Evolutionary conservation across 2,113 vertebrate species (phyloP), one percentile per base, ranked within the genome.

Genomic region (Coptodon rendalli): DNA sequence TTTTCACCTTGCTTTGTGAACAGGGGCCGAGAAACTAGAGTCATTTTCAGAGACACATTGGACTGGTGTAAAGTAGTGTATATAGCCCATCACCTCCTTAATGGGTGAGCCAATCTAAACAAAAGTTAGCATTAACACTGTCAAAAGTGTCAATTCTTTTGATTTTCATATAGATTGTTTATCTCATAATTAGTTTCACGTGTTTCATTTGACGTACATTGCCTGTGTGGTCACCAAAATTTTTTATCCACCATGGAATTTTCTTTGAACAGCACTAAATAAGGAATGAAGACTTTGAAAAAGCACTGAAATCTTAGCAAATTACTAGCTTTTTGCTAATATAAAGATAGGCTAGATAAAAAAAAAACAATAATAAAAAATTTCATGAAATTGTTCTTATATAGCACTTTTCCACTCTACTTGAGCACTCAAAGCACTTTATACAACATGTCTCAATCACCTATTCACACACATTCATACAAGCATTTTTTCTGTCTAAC

Each of bases 351-450:
- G 3, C 59, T 36, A 36, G 31, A 36, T 61, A 2, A 16, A 31
- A 31, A 54, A 16, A 59, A 3, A 3, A 8, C n/a, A 14, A 7
- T 0, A 16, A 16, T 1, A 63, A 63, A n/a, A n/a, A n/a, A n/a
- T 36, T 63, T 36, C 16, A 63, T 63, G 17, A 19, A 36, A 19
- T 19, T 34, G 59, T 63, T 34, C 17, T 36, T 63, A 63, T 3
- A 63, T 12, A 63, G 59, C 31, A 36, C 17, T 11, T 63, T 36
- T 63, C 9, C 17, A 11, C 59, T 63, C 16, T 61, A 61, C 29
- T 19, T 19, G 3, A 63, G 59, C 59, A 63, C 16, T 61, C 29
- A 19, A 61, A 34, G 16, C 29, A 63, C 9, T 19, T n/a, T n/a
- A n/a, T n/a, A n/a, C n/a, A n/a, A n/a, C n/a, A n/a, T n/a, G 16